phyloP scores from a whole-genome alignment of 2,888 invertebrate genomes.

The Pheosia tremula region DNA sequence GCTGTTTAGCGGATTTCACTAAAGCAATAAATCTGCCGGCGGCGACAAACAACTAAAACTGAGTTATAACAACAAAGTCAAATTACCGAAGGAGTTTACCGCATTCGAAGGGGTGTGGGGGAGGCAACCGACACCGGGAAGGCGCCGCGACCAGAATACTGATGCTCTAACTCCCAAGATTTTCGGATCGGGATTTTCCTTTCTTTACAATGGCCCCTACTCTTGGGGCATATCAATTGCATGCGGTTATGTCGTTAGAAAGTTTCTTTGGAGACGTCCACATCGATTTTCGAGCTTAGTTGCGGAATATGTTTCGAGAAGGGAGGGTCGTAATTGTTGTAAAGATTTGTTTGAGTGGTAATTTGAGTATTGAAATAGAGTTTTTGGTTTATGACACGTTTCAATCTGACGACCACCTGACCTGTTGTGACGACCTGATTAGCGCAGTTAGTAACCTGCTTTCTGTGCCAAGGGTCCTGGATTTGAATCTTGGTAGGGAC shows the following conservation, averaged over 20 bases:
- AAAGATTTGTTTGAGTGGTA: conserved; percentile 7
- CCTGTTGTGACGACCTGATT: no score
- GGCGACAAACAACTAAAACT: conserved; percentile 81
- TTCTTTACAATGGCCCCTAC: conserved; percentile 84
- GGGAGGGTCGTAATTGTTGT: conserved; percentile 1
- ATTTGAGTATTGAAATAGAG: background rate
- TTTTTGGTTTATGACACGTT: background rate
- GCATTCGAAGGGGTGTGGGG: conserved; percentile 57
- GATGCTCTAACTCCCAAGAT: conserved; percentile 82
- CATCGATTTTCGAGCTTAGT: conserved; percentile 78
- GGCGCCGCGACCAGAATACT: conserved; percentile 71
- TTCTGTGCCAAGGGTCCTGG: no score
- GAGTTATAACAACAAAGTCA: conserved; percentile 84
- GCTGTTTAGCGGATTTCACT: conserved; percentile 69
- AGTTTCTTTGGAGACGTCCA: conserved; percentile 69
- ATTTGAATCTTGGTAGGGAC: no score
- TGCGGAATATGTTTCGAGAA: conserved; percentile 25
- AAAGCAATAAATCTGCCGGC: conserved; percentile 80
- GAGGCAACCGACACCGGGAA: conserved; percentile 71
- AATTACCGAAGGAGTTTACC: conserved; percentile 83
- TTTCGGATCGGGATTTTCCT: conserved; percentile 84
- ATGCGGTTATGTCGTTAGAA: conserved; percentile 85
- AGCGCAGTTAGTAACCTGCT: no score
- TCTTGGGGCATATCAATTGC: conserved; percentile 84
- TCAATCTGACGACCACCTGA: background rate